phyloP scores from a whole-genome alignment of 2,113 vertebrate genomes.

The Nymphicus hollandicus region DNA sequence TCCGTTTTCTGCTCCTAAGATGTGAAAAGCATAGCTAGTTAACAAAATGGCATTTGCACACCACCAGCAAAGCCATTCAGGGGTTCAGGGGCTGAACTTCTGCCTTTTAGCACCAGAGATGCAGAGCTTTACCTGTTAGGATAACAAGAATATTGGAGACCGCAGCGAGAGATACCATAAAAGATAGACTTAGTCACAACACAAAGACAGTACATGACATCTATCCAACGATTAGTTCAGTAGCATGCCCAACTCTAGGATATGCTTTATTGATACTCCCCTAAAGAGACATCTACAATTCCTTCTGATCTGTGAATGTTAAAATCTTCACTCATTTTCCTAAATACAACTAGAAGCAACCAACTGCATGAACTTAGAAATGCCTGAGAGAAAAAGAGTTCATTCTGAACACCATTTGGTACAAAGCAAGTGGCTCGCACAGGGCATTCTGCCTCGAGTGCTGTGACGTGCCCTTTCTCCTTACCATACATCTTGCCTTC shows the following conservation, averaged over 20 bases:
- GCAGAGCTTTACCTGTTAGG: background rate
- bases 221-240: background rate
- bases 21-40: background rate
- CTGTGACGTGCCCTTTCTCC: background rate
- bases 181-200: background rate
- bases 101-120: background rate
- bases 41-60: background rate
- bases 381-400: background rate
- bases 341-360: background rate
- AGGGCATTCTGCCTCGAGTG: background rate
- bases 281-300: background rate
- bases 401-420: background rate
- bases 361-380: background rate
- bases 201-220: background rate
- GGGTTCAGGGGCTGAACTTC: background rate
- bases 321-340: background rate
- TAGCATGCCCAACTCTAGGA: background rate
- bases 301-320: background rate
- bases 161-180: background rate
- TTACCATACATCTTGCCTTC: conserved; percentile 99
- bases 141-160: background rate
- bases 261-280: background rate
- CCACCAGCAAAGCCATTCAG: background rate
- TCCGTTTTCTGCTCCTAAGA: background rate
- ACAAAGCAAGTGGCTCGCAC: background rate